Evolutionary conservation across 53 echinoderm and acorn worm species (phyloP).

Genomic region (Echinometra lucunter): DNA sequence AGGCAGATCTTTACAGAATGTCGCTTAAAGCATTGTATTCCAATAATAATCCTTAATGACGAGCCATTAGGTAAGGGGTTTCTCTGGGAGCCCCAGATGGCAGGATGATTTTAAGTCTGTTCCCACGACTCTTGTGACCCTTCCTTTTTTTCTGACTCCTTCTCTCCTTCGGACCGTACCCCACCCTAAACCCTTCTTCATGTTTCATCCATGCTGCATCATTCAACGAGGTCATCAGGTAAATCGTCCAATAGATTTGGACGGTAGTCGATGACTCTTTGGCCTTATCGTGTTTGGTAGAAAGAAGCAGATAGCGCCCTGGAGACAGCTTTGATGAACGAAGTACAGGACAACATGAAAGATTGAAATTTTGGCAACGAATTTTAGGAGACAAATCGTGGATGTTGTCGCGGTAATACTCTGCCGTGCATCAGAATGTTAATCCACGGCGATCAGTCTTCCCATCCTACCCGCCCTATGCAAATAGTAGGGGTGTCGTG

Average conservation of each 20-base stretch:
- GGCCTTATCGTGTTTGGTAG: background rate
- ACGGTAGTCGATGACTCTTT: background rate
- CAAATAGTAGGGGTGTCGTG: no score
- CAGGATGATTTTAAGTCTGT: conserved; percentile 23
- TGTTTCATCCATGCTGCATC: conserved; percentile 24
- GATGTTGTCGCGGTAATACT: background rate
- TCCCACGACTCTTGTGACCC: conserved; percentile 59
- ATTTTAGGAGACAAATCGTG: no score
- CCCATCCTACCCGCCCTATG: background rate
- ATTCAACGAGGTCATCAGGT: background rate
- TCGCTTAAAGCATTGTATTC: conserved; percentile 45
- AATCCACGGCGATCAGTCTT: background rate
- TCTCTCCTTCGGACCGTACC: background rate
- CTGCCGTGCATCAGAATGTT: background rate
- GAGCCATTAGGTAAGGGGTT: conserved; percentile 34
- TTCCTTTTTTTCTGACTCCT: background rate
- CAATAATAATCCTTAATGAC: conserved; percentile 39
- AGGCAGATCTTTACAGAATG: background rate
- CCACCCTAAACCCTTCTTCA: background rate
- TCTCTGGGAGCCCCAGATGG: conserved; percentile 21
- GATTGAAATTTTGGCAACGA: no score
- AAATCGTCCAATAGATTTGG: conserved; percentile 18
- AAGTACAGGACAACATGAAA: background rate
- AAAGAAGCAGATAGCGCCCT: background rate
- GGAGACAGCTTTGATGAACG: background rate